Base-by-base conservation (phyloP, 1,140 invertebrate species). In the Notospermus geniculatus region DNA sequence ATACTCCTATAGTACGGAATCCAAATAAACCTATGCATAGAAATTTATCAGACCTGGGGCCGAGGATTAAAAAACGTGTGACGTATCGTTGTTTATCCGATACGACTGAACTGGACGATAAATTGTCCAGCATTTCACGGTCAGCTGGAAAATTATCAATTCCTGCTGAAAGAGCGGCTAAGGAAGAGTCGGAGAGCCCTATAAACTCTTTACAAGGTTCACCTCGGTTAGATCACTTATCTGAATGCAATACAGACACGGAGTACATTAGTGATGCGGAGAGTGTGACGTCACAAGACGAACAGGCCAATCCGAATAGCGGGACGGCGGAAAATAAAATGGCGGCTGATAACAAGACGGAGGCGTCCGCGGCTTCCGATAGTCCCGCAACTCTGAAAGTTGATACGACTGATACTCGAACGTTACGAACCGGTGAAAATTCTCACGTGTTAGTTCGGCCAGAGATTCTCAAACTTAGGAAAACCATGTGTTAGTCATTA, bases 31-130 rank as follows among this genome's bases (percentile, higher is more conserved):
- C 87, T 65, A 90, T 91, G 84, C 85, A 89, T 72, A 82, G 89
- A 56, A 89, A 89, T 32, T 87, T 88, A 74, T 90, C 90, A 39
- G 90, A 92, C 80, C 85, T 92, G 64, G 88, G 90, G 63, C 89
- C 87, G 79, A 85, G 89, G 75, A 88, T 90, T 66, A 89, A 90
- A 77, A 92, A 92, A 82, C 85, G 89, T 76, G 90, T 93, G 61
- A 91, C 90, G 57, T 79, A 79, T 61, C 30, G 67, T 0, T 64
- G 67, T 53, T 52, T 69, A 58, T 67, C 66, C 1, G 55, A 65
- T 17, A 62, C 65, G 56, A 66, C 66, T 17, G 64, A 63, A 19
- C 66, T 60, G 19, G 36, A n/a, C 27, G 52, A 27, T 15, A 45
- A 27, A 19, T n/a, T 63, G 13, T 28, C 57, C 41, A 28, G 45